These are phyloP conservation scores for Geothlypis trichas DNA, from an alignment of 2,113 vertebrate species.

Conservation along the genomic window DNA sequence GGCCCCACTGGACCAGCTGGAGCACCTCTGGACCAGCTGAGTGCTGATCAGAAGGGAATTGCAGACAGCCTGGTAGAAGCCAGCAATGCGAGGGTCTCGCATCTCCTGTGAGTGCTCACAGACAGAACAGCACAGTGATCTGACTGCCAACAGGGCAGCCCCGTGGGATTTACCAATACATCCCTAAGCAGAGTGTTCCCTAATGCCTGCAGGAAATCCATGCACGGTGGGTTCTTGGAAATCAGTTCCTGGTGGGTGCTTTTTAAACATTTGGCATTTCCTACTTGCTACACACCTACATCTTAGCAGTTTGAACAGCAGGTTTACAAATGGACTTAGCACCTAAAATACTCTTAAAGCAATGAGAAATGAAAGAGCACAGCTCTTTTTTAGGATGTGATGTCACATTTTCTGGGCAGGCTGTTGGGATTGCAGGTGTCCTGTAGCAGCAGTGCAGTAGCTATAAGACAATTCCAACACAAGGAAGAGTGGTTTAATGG, in stretches of 20 bases:
- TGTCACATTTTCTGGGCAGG: neutral
- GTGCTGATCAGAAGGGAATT: neutral
- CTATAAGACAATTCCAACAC: neutral
- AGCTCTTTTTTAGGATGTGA: neutral
- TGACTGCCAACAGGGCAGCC: neutral
- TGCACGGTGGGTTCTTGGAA: neutral
- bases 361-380: neutral
- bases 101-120: neutral
- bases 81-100: neutral
- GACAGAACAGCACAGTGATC: neutral
- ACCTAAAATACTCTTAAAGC: neutral
- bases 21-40: neutral
- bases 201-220: neutral
- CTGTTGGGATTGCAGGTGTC: neutral
- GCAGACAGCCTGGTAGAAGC: neutral
- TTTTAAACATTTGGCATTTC: neutral
- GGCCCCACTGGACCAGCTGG: neutral
- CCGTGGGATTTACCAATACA: neutral
- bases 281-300: neutral
- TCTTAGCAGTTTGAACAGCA: neutral
- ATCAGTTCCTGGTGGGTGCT: neutral
- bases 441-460: neutral
- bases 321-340: neutral
- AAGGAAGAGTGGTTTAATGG: neutral
- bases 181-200: neutral